These are phyloP conservation scores for Dryobota labecula DNA, from an alignment of 2,888 invertebrate species.

Conservation along the genomic window DNA sequence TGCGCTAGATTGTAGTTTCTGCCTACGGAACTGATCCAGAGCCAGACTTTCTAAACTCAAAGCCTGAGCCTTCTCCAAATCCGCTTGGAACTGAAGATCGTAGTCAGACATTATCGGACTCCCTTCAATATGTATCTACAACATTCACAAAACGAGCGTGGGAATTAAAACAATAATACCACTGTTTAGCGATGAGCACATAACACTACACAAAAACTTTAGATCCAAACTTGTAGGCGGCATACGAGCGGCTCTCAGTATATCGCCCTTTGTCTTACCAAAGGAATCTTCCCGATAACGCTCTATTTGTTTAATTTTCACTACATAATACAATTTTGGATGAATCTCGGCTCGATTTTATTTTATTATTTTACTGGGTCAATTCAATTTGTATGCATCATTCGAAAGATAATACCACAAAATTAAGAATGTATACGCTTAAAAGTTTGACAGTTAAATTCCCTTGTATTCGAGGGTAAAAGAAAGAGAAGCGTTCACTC, in stretches of 20 bases:
- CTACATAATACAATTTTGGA: slow-evolving; percentile 77
- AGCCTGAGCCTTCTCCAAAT: slow-evolving; percentile 96
- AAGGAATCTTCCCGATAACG: slow-evolving; percentile 72
- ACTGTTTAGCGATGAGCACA: slow-evolving; percentile 73
- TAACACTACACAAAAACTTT: slow-evolving; percentile 74
- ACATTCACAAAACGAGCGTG: slow-evolving; percentile 78
- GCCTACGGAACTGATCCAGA: slow-evolving; percentile 94
- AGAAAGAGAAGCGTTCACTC: slow-evolving; percentile 48
- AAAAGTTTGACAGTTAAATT: slow-evolving; percentile 60
- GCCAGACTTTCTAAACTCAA: slow-evolving; percentile 96
- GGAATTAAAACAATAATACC: slow-evolving; percentile 78
- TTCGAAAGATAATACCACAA: slow-evolving; percentile 58
- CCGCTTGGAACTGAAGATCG: slow-evolving; percentile 96
- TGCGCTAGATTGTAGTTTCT: slow-evolving; percentile 90
- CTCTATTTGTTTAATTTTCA: slow-evolving; percentile 73
- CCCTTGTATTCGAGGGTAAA: slow-evolving; percentile 1
- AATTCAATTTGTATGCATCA: slow-evolving; percentile 70
- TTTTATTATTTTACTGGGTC: slow-evolving; percentile 74
- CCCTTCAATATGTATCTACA: slow-evolving; percentile 77
- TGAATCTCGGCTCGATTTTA: slow-evolving; percentile 66
- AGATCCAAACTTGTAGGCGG: slow-evolving; percentile 65
- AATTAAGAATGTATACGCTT: slow-evolving; percentile 30
- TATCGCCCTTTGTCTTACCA: slow-evolving; percentile 71
- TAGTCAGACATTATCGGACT: slow-evolving; percentile 91
- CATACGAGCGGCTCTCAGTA: slow-evolving; percentile 56